phyloP scores from a whole-genome alignment of 1,140 invertebrate genomes.

The Drosophila seguyi region DNA sequence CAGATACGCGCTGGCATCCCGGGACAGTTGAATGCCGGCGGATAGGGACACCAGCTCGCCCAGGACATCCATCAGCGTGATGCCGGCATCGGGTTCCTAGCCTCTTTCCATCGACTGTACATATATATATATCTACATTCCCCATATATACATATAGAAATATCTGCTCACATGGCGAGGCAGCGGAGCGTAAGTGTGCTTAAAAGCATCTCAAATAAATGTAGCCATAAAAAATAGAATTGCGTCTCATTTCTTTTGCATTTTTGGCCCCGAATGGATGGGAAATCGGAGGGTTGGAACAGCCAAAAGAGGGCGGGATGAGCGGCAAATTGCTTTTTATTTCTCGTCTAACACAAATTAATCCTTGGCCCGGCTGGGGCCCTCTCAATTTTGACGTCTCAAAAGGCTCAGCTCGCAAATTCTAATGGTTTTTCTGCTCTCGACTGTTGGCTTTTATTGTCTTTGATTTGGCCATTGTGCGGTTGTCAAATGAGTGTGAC shows the following conservation, averaged over 20 bases:
- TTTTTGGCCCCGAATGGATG: slow-evolving; percentile 23
- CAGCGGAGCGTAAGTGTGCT: slow-evolving; percentile 56
- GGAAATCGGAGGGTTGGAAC: background rate
- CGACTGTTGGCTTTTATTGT: slow-evolving; percentile 53
- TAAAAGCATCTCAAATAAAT: slow-evolving; percentile 67
- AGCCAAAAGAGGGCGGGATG: background rate
- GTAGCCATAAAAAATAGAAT: slow-evolving; percentile 61
- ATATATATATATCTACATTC: background rate
- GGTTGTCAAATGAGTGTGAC: slow-evolving; percentile 49
- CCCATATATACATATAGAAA: slow-evolving; percentile 15
- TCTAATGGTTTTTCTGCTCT: slow-evolving; percentile 43
- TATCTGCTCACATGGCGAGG: slow-evolving; percentile 23
- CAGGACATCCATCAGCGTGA: slow-evolving; percentile 29
- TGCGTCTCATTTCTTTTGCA: slow-evolving; percentile 57
- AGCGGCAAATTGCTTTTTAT: slow-evolving; percentile 59
- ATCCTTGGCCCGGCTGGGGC: slow-evolving; percentile 50
- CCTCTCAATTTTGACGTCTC: slow-evolving; percentile 50
- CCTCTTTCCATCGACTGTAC: slow-evolving; percentile 9
- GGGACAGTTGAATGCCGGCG: slow-evolving; percentile 9
- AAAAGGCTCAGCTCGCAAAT: slow-evolving; percentile 46
- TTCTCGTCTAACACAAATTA: slow-evolving; percentile 55
- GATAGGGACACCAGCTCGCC: slow-evolving; percentile 11
- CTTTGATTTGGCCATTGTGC: slow-evolving; percentile 43
- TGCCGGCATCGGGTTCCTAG: slow-evolving; percentile 18
- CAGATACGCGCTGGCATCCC: slow-evolving; percentile 31